phyloP scores from a whole-genome alignment of 2,797 vertebrate genomes.

The Periparus ater region DNA sequence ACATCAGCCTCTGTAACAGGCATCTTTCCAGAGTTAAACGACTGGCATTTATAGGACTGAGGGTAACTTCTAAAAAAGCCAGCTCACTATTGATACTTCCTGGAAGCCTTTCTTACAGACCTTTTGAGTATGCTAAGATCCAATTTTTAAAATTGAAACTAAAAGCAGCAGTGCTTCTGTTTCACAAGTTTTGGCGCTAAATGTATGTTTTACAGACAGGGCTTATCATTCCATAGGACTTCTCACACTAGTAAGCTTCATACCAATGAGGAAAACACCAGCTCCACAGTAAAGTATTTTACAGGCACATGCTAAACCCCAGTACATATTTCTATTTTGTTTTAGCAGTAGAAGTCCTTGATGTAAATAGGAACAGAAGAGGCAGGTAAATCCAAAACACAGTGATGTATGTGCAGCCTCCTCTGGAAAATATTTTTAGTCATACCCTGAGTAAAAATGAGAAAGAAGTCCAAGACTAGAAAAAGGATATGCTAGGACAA shows the following conservation, averaged over 20 bases:
- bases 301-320: background rate
- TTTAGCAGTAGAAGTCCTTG: background rate
- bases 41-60: background rate
- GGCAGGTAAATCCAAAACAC: background rate
- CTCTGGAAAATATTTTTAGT: background rate
- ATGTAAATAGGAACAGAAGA: background rate
- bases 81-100: background rate
- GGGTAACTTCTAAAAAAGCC: background rate
- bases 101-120: background rate
- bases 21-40: background rate
- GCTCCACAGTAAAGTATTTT: background rate
- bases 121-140: background rate
- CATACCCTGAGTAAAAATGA: background rate
- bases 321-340: background rate
- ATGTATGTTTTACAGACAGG: background rate
- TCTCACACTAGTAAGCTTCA: background rate
- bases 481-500: background rate
- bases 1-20: fast-evolving
- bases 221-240: background rate
- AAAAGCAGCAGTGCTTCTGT: background rate
- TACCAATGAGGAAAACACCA: background rate
- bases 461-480: background rate
- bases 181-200: background rate
- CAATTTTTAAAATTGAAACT: background rate
- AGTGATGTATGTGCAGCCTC: background rate